These are phyloP conservation scores for Erebia ligea DNA, from an alignment of 2,888 invertebrate species.

Conservation along the genomic window DNA sequence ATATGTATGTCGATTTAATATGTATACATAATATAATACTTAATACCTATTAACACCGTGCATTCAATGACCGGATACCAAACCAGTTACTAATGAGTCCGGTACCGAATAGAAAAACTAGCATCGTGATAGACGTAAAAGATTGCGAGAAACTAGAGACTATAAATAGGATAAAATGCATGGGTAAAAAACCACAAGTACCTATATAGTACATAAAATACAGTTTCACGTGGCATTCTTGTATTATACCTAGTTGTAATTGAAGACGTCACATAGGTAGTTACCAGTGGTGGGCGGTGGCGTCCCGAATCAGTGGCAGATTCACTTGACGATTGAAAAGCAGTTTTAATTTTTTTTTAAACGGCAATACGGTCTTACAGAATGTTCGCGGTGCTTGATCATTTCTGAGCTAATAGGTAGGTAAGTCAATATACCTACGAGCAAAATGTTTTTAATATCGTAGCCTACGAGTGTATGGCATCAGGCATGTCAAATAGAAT, in stretches of 20 bases:
- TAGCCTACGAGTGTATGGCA: no score
- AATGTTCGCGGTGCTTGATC: no score
- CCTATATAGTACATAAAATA: neutral
- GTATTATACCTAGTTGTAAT: neutral
- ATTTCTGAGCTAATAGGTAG: no score
- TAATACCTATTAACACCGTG: neutral
- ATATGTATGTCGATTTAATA: neutral
- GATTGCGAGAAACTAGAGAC: conserved; percentile 10
- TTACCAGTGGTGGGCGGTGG: no score
- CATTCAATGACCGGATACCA: conserved; percentile 20
- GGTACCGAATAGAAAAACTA: conserved; percentile 18
- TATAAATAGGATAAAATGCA: conserved; percentile 12
- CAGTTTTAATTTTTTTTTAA: no score
- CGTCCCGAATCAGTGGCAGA: no score
- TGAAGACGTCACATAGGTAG: neutral
- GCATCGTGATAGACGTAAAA: conserved; percentile 9
- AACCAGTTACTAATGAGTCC: conserved; percentile 14
- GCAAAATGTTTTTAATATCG: no score
- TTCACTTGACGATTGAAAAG: no score
- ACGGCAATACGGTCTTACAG: neutral
- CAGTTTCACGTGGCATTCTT: neutral
- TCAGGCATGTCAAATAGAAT: no score
- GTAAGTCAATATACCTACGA: no score
- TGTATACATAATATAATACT: no score
- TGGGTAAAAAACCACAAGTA: neutral